Conservation (phyloP, 2,113 vertebrate genomes). For the Callionymus lyra region DNA sequence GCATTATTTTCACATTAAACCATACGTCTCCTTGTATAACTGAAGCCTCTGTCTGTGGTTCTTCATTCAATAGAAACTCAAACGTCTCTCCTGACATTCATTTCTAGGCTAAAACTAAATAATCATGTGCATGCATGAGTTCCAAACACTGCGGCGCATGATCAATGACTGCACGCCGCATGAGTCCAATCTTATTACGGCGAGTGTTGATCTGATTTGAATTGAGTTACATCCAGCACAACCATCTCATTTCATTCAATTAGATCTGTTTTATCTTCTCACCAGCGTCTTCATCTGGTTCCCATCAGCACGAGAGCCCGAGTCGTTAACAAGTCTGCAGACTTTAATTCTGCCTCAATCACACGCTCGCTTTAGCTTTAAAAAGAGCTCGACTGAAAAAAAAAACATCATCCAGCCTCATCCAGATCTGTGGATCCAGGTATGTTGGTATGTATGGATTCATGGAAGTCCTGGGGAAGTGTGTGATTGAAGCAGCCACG, state of each 20-base stretch:
- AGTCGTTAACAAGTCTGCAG: slow-evolving; percentile 17
- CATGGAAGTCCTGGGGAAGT: slow-evolving; percentile 12
- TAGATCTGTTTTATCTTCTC: slow-evolving; percentile 24
- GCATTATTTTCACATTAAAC: too few species aligned
- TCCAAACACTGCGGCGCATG: slow-evolving; percentile 6
- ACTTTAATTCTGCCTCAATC: too few species aligned
- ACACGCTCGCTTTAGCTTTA: too few species aligned
- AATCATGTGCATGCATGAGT: slow-evolving; percentile 13
- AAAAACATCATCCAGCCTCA: too few species aligned
- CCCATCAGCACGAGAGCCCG: slow-evolving; percentile 13
- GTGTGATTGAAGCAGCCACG: background rate
- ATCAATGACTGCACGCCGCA: slow-evolving; percentile 15
- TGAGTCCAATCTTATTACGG: slow-evolving; percentile 22
- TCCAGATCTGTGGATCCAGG: background rate
- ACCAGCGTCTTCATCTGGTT: slow-evolving; percentile 31
- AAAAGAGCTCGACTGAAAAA: too few species aligned
- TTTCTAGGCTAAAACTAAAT: slow-evolving; percentile 7
- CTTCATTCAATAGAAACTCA: too few species aligned
- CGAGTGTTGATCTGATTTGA: slow-evolving; percentile 26
- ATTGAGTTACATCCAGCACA: slow-evolving; percentile 27
- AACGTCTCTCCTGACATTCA: too few species aligned
- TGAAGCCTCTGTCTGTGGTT: too few species aligned
- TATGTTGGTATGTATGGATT: slow-evolving; percentile 9
- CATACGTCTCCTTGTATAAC: too few species aligned
- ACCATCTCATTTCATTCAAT: slow-evolving; percentile 26